A percentile compares a stretch with the other conserved stretches of the same genome.
phyloP scores from a whole-genome alignment of 2,888 invertebrate genomes.

The Dendrolimus pini region DNA sequence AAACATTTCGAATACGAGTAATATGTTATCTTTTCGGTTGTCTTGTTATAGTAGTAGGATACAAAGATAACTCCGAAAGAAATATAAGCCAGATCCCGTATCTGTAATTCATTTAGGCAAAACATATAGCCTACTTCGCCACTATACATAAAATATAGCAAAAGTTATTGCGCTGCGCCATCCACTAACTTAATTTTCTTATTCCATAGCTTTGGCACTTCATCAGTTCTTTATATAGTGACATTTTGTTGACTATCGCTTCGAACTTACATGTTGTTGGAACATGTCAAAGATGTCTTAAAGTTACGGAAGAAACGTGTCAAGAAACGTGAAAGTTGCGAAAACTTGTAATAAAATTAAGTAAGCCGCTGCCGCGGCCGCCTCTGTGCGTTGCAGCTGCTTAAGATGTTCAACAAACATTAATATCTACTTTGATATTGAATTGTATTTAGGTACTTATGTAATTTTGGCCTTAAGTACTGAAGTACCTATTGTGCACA shows the following conservation, averaged over 20 bases:
- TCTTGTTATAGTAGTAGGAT: too few relatives aligned
- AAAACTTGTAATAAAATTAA: conserved; percentile 52
- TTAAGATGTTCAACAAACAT: not conserved
- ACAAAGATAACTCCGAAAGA: too few relatives aligned
- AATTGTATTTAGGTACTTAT: not conserved
- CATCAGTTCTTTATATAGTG: not conserved
- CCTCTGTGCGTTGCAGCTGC: conserved; percentile 22
- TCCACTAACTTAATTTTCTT: not conserved
- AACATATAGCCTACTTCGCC: too few relatives aligned
- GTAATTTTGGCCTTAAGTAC: too few relatives aligned
- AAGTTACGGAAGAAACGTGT: conserved; percentile 45
- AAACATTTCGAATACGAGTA: too few relatives aligned
- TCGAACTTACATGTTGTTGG: conserved; percentile 36
- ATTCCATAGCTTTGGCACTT: not conserved
- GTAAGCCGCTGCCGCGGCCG: conserved; percentile 32
- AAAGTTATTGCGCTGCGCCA: not conserved
- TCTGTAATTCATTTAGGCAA: too few relatives aligned
- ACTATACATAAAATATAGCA: not conserved
- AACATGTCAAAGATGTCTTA: conserved; percentile 45
- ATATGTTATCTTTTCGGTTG: too few relatives aligned
- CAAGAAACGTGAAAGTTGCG: conserved; percentile 39
- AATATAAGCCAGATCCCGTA: too few relatives aligned
- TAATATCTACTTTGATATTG: not conserved
- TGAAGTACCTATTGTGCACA: too few relatives aligned
- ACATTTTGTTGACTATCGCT: conserved; percentile 31